phyloP scores from a whole-genome alignment of 2,113 vertebrate species.

The Antigone vipio region DNA sequence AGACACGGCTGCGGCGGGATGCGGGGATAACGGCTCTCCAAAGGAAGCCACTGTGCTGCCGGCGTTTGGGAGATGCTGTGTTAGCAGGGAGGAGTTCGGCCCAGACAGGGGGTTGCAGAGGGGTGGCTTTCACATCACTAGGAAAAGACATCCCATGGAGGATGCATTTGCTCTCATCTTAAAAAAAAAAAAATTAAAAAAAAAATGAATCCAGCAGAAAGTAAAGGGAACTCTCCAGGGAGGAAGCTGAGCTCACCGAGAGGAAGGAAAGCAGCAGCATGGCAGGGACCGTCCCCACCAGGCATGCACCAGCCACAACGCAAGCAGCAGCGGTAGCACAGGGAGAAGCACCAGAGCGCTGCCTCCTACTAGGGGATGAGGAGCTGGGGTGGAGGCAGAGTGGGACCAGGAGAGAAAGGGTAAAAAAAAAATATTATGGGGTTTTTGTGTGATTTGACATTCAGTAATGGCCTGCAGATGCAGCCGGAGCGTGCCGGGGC shows the following conservation, averaged over 20 bases:
- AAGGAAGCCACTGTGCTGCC: fast-evolving
- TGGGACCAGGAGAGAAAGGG: neutral
- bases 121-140: neutral
- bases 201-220: neutral
- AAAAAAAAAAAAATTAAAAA: neutral
- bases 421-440: neutral
- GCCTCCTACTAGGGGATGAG: neutral
- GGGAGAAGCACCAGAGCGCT: neutral
- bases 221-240: neutral
- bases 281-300: fast-evolving
- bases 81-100: neutral
- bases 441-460: conserved; percentile 12
- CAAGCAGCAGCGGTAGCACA: neutral
- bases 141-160: neutral
- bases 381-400: neutral
- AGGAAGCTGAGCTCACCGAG: neutral
- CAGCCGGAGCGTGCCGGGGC: neutral
- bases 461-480: neutral
- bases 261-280: neutral
- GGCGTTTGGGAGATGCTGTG: fast-evolving
- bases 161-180: neutral
- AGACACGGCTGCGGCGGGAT: neutral
- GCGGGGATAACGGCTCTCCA: neutral
- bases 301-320: neutral
- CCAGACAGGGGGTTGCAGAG: neutral